A percentile compares a stretch with the other conserved stretches of the same genome.
Conservation (phyloP, 2,113 vertebrate genomes). For the Panthera tigris region DNA sequence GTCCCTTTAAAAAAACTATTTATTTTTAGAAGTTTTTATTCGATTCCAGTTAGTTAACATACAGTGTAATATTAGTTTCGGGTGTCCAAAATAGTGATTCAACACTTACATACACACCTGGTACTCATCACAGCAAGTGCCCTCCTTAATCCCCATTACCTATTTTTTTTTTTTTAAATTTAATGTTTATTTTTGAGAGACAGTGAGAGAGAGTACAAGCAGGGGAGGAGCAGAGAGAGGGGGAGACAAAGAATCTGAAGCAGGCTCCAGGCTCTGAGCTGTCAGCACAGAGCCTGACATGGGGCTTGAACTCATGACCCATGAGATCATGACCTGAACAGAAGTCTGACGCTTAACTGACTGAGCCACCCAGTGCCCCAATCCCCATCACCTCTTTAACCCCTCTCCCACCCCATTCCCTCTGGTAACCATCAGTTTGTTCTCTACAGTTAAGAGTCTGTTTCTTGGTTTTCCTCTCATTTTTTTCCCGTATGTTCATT, state of each 20-base stretch:
- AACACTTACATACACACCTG: too few species aligned
- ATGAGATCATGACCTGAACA: too few species aligned
- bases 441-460: neutral
- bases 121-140: neutral
- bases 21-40: neutral
- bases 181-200: too few species aligned
- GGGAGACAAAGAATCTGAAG: too few species aligned
- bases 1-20: neutral
- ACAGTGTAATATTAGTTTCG: neutral
- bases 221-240: too few species aligned
- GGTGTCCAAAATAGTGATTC: neutral
- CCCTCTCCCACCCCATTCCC: too few species aligned
- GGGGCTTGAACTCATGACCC: too few species aligned
- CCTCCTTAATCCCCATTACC: neutral
- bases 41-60: neutral
- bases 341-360: too few species aligned
- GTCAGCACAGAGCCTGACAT: too few species aligned
- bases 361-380: too few species aligned
- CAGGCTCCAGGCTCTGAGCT: too few species aligned
- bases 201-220: too few species aligned
- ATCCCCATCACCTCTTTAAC: neutral
- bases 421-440: neutral
- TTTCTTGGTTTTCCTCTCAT: neutral
- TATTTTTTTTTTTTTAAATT: neutral
- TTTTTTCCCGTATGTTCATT: neutral